Evolutionary conservation across 2,888 invertebrate species (phyloP).

Genomic region (Phengaris alcon): DNA sequence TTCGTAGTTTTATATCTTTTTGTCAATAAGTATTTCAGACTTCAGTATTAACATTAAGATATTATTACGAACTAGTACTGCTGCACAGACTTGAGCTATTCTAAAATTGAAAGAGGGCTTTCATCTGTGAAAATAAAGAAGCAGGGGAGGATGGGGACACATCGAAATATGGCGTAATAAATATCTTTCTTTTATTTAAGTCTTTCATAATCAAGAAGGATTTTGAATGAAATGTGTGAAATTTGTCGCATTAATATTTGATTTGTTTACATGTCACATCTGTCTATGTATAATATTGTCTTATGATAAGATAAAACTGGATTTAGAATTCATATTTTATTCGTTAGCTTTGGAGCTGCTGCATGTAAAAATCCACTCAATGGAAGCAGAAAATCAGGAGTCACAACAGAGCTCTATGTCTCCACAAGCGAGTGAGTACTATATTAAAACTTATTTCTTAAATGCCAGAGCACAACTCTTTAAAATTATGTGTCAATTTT

Average conservation of each 20-base stretch:
- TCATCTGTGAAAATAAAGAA: not conserved
- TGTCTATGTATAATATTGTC: not conserved
- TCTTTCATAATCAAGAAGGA: too few species aligned
- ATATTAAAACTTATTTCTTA: too few species aligned
- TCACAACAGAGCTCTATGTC: conserved; percentile 73
- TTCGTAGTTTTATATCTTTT: not conserved
- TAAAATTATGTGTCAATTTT: too few species aligned
- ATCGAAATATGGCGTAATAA: too few species aligned
- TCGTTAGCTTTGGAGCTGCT: conserved; percentile 83
- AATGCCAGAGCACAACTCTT: too few species aligned
- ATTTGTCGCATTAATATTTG: not conserved
- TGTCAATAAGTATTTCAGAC: not conserved
- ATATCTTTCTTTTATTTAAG: too few species aligned
- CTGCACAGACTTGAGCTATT: not conserved
- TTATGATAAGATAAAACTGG: conserved; percentile 19
- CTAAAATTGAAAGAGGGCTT: not conserved
- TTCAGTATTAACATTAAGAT: not conserved
- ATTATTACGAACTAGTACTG: not conserved
- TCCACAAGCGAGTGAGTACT: conserved; percentile 67
- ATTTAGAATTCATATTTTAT: conserved; percentile 28
- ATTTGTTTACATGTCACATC: not conserved
- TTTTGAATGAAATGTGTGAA: too few species aligned
- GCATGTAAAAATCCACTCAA: conserved; percentile 80
- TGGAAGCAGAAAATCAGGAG: conserved; percentile 68
- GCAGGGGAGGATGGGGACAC: not conserved